Evolutionary conservation across 2,888 invertebrate genomes (phyloP).

Genomic region (Ellobium chinense): DNA sequence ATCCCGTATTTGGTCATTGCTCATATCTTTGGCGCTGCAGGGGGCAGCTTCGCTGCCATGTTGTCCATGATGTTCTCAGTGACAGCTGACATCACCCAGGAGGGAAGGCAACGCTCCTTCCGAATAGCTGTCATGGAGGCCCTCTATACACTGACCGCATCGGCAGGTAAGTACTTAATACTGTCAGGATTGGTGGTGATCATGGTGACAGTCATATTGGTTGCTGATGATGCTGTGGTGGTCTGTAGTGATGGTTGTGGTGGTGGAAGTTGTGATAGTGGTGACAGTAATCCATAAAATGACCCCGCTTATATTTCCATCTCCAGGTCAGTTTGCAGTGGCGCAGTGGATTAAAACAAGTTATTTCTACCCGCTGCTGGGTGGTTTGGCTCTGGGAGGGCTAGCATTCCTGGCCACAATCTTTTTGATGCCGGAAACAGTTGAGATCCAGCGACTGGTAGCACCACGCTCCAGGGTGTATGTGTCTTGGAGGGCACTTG

Average conservation of each 20-base stretch:
- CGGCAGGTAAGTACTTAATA: constrained; percentile 9
- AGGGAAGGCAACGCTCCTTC: constrained; percentile 49
- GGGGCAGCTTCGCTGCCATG: constrained; percentile 54
- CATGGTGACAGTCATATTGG: too few species aligned
- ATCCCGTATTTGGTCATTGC: constrained; percentile 43
- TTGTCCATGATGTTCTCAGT: constrained; percentile 53
- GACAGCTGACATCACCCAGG: constrained; percentile 54
- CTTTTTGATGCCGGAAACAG: constrained; percentile 48
- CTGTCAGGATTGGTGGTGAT: not conserved
- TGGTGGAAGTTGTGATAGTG: too few species aligned
- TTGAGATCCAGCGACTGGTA: not conserved
- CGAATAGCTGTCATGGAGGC: constrained; percentile 54
- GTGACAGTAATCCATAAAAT: too few species aligned
- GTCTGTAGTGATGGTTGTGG: too few species aligned
- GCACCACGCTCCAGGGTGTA: too few species aligned
- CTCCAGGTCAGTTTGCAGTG: constrained; percentile 17
- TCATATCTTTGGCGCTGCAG: constrained; percentile 47
- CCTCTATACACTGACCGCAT: constrained; percentile 30
- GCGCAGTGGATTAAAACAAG: constrained; percentile 50
- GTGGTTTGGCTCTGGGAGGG: constrained; percentile 13
- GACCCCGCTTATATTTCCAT: too few species aligned
- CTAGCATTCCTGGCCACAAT: constrained; percentile 39
- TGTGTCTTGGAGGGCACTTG: too few species aligned
- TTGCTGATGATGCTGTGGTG: too few species aligned
- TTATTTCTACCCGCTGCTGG: constrained; percentile 45